These are phyloP conservation scores for Drosophila sordidapex DNA, from an alignment of 2,888 invertebrate species.

Conservation along the genomic window DNA sequence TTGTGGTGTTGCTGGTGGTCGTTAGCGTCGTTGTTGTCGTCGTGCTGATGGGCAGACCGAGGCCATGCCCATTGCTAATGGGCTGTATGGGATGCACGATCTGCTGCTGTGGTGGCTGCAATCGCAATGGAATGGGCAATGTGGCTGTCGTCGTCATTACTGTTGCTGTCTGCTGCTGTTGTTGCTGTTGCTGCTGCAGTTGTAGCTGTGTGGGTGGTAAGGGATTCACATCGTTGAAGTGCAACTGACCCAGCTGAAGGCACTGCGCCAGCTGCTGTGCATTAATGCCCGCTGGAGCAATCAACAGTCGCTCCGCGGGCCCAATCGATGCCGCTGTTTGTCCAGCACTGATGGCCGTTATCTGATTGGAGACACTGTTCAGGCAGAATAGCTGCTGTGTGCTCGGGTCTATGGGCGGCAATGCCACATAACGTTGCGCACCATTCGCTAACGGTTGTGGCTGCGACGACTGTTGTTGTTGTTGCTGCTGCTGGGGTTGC, in stretches of 20 bases:
- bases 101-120: slow-evolving; percentile 83
- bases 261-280: slow-evolving; percentile 85
- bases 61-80: slow-evolving; percentile 61
- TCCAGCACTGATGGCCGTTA: slow-evolving; percentile 84
- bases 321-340: slow-evolving; percentile 84
- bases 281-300: slow-evolving; percentile 85
- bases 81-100: slow-evolving; percentile 83
- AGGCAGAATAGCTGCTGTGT: slow-evolving; percentile 84
- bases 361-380: slow-evolving; percentile 85
- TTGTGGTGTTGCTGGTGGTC: slow-evolving; percentile 62
- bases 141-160: slow-evolving; percentile 54
- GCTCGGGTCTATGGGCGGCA: slow-evolving; percentile 84
- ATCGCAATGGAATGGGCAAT: slow-evolving; percentile 57
- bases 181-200: slow-evolving; percentile 43
- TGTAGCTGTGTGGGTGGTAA: slow-evolving; percentile 64
- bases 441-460: slow-evolving; percentile 35
- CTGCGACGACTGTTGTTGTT: slow-evolving; percentile 23
- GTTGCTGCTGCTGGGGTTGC: slow-evolving; percentile 41
- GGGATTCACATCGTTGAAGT: slow-evolving; percentile 84
- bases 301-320: slow-evolving; percentile 84
- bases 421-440: slow-evolving; percentile 81
- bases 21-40: slow-evolving; percentile 68
- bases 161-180: slow-evolving; percentile 30
- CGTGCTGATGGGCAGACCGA: slow-evolving; percentile 58
- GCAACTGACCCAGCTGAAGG: slow-evolving; percentile 84